Evolutionary conservation across 2,888 invertebrate species (phyloP), one percentile per base, ranked within the genome.

Genomic region (Heliconius cydno): DNA sequence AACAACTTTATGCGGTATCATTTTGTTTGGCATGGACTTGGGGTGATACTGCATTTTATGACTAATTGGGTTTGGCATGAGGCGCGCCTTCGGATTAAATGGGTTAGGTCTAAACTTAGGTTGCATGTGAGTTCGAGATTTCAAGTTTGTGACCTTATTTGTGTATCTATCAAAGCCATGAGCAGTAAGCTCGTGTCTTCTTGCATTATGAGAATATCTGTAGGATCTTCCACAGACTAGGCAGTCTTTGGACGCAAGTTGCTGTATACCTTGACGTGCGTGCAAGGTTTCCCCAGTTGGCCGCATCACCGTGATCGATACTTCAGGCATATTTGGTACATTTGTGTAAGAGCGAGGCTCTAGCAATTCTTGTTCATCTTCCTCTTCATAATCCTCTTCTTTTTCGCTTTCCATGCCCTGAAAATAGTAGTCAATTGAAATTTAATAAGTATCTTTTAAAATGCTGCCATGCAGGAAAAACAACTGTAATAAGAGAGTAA

Each of bases 81-180:
- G 87, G 34, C 95, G 89, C 19, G 95, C 91, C 88, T 95, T 95
- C 22, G 95, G 94, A 81, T 95, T 95, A 83, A 95, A 95, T 4
- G 95, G 95, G 82, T 95, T 95, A 0, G 94, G 94, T 84, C 95
- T 90, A 22, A 94, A 87, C 89, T 95, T 95, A 7, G 93, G 92
- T 86, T 91, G 91, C 86, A 92, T 88, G 71, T 89, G 90, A 22
- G 87, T 81, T 19, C 88, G 88, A 2, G 89, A 84, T 82, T 92
- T 94, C 84, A 92, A 92, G 63, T 86, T 84, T 34, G 91, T 90
- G 19, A 92, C 86, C 88, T 94, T 95, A 85, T 95, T 95, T 28
- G 95, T 95, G 86, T 95, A 95, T 78, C 95, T 90, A 84, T 95
- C 95, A 83, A 95, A 95, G 79, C 91, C 89, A 82, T 95, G 95